Conservation (phyloP, 1,140 invertebrate genomes). For the Orussus abietinus region DNA sequence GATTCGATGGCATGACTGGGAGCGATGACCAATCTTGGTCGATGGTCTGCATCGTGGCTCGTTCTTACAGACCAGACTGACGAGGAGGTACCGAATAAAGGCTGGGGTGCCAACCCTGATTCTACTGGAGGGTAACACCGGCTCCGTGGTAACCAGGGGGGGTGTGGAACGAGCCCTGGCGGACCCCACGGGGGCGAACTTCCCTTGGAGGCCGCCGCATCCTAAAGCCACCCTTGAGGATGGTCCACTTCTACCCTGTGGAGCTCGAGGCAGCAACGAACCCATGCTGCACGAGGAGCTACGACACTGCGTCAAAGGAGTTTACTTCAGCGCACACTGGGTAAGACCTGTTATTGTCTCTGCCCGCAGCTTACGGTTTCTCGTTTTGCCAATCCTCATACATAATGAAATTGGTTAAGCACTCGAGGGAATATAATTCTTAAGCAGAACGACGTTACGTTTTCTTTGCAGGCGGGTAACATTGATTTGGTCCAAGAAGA, state of each 20-base stretch:
- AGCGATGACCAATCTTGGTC: no score
- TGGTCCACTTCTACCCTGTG: conserved; percentile 59
- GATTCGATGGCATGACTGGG: no score
- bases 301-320: conserved; percentile 63
- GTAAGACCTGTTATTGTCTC: no score
- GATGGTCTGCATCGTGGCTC: no score
- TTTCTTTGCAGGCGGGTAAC: no score
- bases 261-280: conserved; percentile 50
- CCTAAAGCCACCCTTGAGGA: conserved; percentile 57
- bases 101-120: conserved; percentile 72
- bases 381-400: no score
- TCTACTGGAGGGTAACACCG: conserved; percentile 62
- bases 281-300: conserved; percentile 57
- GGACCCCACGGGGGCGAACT: conserved; percentile 63
- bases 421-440: no score
- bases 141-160: conserved; percentile 60
- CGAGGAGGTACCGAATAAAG: conserved; percentile 68
- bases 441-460: no score
- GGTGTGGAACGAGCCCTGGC: conserved; percentile 66
- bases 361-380: no score
- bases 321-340: conserved; percentile 84
- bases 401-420: no score
- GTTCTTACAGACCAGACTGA: conserved; percentile 63
- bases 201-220: conserved; percentile 70
- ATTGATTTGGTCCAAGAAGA: no score